Evolutionary conservation across 2,113 vertebrate species (phyloP), one percentile per base, ranked within the genome.

Genomic region (Mormyrus iriodes): DNA sequence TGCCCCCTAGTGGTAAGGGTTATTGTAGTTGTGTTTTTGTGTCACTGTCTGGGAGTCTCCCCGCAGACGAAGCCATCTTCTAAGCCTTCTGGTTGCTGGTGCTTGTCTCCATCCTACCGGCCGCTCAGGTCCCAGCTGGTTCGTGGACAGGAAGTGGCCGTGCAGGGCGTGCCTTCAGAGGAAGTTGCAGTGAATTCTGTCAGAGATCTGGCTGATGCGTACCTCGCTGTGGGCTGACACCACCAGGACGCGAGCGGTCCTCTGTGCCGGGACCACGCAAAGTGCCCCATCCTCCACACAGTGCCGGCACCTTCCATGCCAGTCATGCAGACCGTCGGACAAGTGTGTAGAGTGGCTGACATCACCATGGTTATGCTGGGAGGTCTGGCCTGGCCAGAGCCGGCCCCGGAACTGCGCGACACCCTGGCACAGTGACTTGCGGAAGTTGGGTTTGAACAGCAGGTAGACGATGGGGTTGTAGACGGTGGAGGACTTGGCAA

Each of bases 371-470:
- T 84, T 90, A 15, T 21, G 83, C 76, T 87, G 46, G 8, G 89
- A 89, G 31, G 89, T 84, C 13, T 21, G 76, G 86, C 52, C 84
- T 27, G 87, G 88, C 35, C 76, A 89, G n/a, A 91, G 88, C 24
- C 49, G 84, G 48, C 89, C 89, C 44, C 90, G 88, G 48, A 91
- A 90, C 2, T 88, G 86, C 19, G 90, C 90, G 0, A 88, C 90
- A 44, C 91, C 92, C 1, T 19, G 85, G 46, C 73, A 89, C 6
- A 96, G 89, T 55, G 92, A 92, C 89, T 82, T 91, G 2, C 95
- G 94, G 93, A 96, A 96, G 92, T 89, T 96, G 65, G 95, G 96
- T 89, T 96, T 95, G 90, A 96, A 90, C 1, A 96, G 90, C 90
- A 96, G 94, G 89, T 94, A 94, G 35, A 95, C 91, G 89, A 95